phyloP scores from a whole-genome alignment of 1,140 invertebrate genomes.

The Leptinotarsa texana region DNA sequence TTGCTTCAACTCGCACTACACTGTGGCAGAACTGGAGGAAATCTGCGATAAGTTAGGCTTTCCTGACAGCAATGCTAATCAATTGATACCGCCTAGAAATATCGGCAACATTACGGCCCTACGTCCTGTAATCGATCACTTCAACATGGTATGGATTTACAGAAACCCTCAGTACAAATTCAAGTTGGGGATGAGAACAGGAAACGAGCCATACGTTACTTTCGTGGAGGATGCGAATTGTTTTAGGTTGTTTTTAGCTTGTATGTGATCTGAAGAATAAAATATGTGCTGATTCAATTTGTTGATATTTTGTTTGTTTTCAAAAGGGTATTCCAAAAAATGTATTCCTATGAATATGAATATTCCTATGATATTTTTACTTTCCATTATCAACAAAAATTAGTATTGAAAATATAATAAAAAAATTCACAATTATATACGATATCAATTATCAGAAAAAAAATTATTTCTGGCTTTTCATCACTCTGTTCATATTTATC shows the following conservation, averaged over 20 bases:
- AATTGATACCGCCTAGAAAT: slow-evolving; percentile 28
- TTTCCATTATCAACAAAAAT: too few relatives aligned
- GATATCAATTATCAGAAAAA: too few relatives aligned
- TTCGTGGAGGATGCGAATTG: slow-evolving; percentile 43
- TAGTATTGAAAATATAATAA: too few relatives aligned
- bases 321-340: too few relatives aligned
- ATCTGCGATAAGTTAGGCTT: slow-evolving; percentile 57
- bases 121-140: slow-evolving; percentile 43
- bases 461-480: too few relatives aligned
- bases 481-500: too few relatives aligned
- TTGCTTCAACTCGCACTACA: slow-evolving; percentile 58
- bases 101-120: slow-evolving; percentile 25
- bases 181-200: slow-evolving; percentile 41
- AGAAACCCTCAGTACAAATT: slow-evolving; percentile 35
- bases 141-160: slow-evolving; percentile 46
- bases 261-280: slow-evolving; percentile 18
- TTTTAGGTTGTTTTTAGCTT: slow-evolving; percentile 46
- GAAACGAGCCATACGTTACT: slow-evolving; percentile 45
- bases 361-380: too few relatives aligned
- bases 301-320: too few relatives aligned
- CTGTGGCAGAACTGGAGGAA: slow-evolving; percentile 51
- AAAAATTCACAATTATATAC: too few relatives aligned
- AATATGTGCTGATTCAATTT: too few relatives aligned
- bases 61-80: slow-evolving; percentile 30
- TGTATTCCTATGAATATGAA: too few relatives aligned